A percentile compares a stretch with the other conserved stretches of the same genome.
Conservation (phyloP, 1,140 invertebrate species). For the Aphis gossypii region DNA sequence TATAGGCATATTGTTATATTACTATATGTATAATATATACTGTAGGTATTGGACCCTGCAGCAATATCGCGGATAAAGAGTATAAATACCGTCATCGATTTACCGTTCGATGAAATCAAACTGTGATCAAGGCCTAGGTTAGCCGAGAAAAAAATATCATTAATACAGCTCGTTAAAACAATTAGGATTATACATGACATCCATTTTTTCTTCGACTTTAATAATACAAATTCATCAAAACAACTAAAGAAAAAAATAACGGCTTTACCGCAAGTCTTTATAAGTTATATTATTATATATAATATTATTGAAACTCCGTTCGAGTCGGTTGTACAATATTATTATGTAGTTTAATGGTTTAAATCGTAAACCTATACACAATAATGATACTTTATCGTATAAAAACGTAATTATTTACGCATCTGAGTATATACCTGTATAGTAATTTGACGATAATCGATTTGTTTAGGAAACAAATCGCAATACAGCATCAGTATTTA, state of each 20-base stretch:
- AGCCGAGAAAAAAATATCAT: neutral
- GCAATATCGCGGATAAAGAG: neutral
- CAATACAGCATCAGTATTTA: neutral
- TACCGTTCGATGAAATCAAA: neutral
- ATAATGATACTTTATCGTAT: neutral
- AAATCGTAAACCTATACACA: neutral
- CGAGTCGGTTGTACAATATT: neutral
- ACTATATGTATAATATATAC: neutral
- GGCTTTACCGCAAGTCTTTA: neutral
- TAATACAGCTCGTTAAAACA: slow-evolving; percentile 1
- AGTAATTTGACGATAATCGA: neutral
- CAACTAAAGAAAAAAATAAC: neutral
- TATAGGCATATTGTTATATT: neutral
- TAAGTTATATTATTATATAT: neutral
- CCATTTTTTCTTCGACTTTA: neutral
- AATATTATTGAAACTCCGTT: neutral
- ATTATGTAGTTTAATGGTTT: slow-evolving; percentile 5
- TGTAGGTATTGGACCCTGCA: neutral
- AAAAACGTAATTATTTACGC: neutral
- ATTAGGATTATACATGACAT: slow-evolving; percentile 10
- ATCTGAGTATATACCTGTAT: neutral
- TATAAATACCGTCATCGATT: neutral
- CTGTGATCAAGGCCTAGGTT: slow-evolving; percentile 14
- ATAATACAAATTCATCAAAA: neutral
- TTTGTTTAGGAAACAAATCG: neutral